These are phyloP conservation scores for Drosophila pandora DNA, from an alignment of 1,140 invertebrate species.

Conservation along the genomic window DNA sequence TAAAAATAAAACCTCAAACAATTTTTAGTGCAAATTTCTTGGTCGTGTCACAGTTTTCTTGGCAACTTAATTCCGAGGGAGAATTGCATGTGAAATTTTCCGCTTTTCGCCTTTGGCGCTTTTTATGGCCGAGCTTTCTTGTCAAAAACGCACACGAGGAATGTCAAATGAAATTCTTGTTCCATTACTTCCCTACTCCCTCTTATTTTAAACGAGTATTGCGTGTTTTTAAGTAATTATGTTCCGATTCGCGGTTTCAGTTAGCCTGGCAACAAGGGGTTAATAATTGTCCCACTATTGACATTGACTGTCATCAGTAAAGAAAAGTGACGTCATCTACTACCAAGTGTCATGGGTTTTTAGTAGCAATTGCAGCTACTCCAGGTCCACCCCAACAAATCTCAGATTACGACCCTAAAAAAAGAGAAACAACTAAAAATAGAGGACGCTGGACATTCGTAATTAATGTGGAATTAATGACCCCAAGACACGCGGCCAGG, in stretches of 20 bases:
- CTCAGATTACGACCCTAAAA: slow-evolving; percentile 35
- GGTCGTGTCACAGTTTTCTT: not conserved
- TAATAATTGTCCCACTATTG: slow-evolving; percentile 42
- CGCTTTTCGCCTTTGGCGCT: slow-evolving; percentile 3
- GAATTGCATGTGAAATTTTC: slow-evolving; percentile 21
- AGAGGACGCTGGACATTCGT: slow-evolving; percentile 37
- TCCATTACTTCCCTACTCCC: slow-evolving; percentile 31
- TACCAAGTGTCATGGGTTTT: slow-evolving; percentile 1
- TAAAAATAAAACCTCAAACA: not conserved
- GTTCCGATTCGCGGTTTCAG: slow-evolving; percentile 25
- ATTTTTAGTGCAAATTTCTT: not conserved
- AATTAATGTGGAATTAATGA: slow-evolving; percentile 50
- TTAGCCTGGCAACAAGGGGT: slow-evolving; percentile 33
- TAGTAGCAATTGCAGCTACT: slow-evolving; percentile 23
- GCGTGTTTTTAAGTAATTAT: slow-evolving; percentile 49
- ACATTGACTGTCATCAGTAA: slow-evolving; percentile 37
- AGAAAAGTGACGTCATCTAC: slow-evolving; percentile 26
- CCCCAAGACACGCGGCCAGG: slow-evolving; percentile 24
- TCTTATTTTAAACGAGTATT: slow-evolving; percentile 8
- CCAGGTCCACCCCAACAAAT: slow-evolving; percentile 15
- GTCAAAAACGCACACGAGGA: slow-evolving; percentile 43
- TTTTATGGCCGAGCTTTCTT: slow-evolving; percentile 22
- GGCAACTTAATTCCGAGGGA: not conserved
- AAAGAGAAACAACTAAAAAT: slow-evolving; percentile 22
- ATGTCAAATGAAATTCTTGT: slow-evolving; percentile 35